Conservation (phyloP, 2,888 invertebrate genomes). For the Platerodrilus igneus region DNA sequence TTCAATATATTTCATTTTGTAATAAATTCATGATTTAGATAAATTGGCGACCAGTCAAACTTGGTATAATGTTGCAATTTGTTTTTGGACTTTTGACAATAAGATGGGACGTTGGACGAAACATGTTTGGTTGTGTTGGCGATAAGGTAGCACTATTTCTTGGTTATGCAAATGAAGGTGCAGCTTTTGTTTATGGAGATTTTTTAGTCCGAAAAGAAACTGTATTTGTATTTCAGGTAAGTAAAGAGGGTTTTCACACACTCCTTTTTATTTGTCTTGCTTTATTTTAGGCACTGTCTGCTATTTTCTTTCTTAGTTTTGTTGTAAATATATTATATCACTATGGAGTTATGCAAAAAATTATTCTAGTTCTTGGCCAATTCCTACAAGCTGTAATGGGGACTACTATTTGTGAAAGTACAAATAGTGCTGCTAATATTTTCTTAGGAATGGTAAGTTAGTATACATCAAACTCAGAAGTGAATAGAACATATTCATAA, state of each 20-base stretch:
- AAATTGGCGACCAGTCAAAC: constrained; percentile 74
- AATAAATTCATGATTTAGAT: too few relatives aligned
- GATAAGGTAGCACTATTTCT: constrained; percentile 69
- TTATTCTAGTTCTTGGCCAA: constrained; percentile 77
- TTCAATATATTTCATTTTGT: constrained; percentile 13
- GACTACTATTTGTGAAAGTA: constrained; percentile 92
- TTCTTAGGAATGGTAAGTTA: constrained; percentile 83
- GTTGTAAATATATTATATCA: constrained; percentile 85
- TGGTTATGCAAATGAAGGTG: constrained; percentile 72
- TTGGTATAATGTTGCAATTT: constrained; percentile 81
- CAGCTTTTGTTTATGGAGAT: constrained; percentile 79
- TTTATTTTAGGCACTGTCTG: constrained; percentile 67
- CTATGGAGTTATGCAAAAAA: constrained; percentile 81
- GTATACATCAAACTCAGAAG: too few relatives aligned
- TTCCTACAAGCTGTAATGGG: constrained; percentile 66
- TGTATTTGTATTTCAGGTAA: constrained; percentile 84
- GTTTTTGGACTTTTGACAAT: constrained; percentile 79
- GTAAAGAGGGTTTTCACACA: too few relatives aligned
- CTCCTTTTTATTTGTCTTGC: constrained; percentile 6
- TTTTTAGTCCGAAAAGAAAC: constrained; percentile 53
- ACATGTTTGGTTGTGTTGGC: constrained; percentile 63
- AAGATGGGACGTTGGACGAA: constrained; percentile 74
- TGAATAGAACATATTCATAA: too few relatives aligned
- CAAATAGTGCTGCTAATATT: constrained; percentile 88
- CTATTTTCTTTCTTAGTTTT: constrained; percentile 92